Conservation (phyloP, 2,888 invertebrate species). For the Agriopis marginaria region DNA sequence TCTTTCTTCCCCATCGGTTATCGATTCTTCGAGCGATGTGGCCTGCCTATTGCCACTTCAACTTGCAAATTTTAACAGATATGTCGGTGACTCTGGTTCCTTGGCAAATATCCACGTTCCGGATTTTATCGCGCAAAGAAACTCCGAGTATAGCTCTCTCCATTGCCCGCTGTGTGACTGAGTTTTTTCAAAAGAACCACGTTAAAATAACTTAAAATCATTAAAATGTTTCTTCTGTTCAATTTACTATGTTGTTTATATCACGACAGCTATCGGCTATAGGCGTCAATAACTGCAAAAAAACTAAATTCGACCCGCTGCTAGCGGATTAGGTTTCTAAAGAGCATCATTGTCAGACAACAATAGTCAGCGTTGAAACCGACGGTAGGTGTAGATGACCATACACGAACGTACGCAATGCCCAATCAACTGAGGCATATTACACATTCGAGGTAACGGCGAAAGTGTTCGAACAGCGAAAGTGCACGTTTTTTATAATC, state of each 20-base stretch:
- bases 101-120: no score
- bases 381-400: conserved; percentile 42
- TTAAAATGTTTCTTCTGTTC: background rate
- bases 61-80: no score
- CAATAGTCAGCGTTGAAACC: conserved; percentile 41
- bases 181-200: no score
- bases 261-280: background rate
- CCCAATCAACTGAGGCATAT: conserved; percentile 67
- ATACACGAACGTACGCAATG: conserved; percentile 42
- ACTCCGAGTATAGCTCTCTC: no score
- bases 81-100: no score
- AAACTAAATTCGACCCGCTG: conserved; percentile 25
- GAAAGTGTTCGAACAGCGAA: conserved; percentile 76
- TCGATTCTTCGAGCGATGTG: no score
- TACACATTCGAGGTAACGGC: conserved; percentile 67
- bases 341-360: conserved; percentile 37
- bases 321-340: conserved; percentile 39
- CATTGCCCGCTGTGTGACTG: no score
- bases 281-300: conserved; percentile 8
- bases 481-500: conserved; percentile 58
- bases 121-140: no score
- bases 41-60: no score
- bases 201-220: no score
- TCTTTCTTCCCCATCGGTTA: no score
- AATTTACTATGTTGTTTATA: background rate